These are phyloP conservation scores for Meta bourneti DNA, from an alignment of 2,888 invertebrate genomes.

Conservation along the genomic window DNA sequence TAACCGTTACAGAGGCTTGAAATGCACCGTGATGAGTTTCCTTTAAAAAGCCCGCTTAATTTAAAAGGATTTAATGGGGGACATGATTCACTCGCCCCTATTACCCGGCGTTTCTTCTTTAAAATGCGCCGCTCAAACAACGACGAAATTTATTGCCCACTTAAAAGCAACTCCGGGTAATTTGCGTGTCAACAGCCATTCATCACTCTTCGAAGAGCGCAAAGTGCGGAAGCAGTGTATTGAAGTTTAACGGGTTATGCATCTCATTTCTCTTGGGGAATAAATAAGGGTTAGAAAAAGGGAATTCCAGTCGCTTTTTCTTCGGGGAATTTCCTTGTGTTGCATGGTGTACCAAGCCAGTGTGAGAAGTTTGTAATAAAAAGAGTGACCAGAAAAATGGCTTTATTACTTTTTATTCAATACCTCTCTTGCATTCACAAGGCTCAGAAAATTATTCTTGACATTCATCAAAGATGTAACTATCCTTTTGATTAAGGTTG, in stretches of 20 bases:
- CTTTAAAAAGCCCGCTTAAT: background rate
- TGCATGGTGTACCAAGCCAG: background rate
- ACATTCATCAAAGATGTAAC: no score
- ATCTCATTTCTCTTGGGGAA: slow-evolving; percentile 15
- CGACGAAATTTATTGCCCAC: slow-evolving; percentile 52
- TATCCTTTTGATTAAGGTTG: no score
- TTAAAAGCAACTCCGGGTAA: slow-evolving; percentile 48
- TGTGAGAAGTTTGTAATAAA: background rate
- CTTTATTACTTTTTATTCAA: background rate
- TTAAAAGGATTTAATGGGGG: slow-evolving; percentile 38
- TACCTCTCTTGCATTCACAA: no score
- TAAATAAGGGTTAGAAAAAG: slow-evolving; percentile 47
- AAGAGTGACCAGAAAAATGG: background rate
- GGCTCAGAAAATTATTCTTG: no score
- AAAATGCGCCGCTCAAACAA: slow-evolving; percentile 10
- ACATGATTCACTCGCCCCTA: slow-evolving; percentile 13
- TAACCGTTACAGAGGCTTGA: background rate
- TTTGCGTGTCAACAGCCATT: slow-evolving; percentile 58
- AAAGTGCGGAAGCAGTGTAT: slow-evolving; percentile 38
- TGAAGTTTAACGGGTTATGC: slow-evolving; percentile 62
- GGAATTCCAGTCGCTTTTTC: background rate
- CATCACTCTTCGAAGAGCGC: slow-evolving; percentile 20
- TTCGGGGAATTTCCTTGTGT: background rate
- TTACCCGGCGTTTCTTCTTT: slow-evolving; percentile 6
- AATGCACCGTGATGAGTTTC: no score